These are phyloP conservation scores for Teleopsis dalmanni DNA, from an alignment of 1,140 invertebrate species.

Conservation along the genomic window DNA sequence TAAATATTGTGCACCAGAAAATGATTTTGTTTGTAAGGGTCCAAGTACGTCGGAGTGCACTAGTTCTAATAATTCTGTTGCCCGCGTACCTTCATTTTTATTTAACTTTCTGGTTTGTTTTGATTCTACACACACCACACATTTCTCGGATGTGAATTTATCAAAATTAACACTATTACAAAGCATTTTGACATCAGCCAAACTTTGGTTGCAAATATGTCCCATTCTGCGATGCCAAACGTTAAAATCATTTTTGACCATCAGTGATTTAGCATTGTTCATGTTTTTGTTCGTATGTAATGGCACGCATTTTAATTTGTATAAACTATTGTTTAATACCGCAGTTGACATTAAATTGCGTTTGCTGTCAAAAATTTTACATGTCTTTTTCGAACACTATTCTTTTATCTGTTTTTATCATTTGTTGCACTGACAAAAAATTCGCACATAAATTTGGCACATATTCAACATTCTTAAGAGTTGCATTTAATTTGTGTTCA, in stretches of 20 bases:
- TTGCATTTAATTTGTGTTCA: no score
- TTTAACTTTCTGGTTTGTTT: constrained; percentile 19
- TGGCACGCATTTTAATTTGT: constrained; percentile 1
- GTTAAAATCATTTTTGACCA: background rate
- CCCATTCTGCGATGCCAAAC: constrained; percentile 12
- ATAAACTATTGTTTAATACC: background rate
- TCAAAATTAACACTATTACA: background rate
- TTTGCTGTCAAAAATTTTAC: no score
- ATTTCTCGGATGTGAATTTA: constrained; percentile 8
- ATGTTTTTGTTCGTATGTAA: no score
- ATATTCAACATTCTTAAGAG: no score
- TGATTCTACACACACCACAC: constrained; percentile 22
- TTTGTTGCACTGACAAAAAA: no score
- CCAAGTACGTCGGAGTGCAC: constrained; percentile 45
- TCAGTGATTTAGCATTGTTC: constrained; percentile 1
- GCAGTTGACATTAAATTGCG: no score
- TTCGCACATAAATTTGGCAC: no score
- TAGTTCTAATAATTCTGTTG: constrained; percentile 4
- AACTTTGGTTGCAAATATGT: constrained; percentile 12
- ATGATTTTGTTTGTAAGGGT: constrained; percentile 37
- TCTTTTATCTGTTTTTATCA: no score
- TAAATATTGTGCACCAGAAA: constrained; percentile 39
- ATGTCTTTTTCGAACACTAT: no score
- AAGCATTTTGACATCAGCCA: constrained; percentile 1
- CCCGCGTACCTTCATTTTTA: constrained; percentile 2